These are phyloP conservation scores for Macropus fuliginosus DNA, from an alignment of 2,797 vertebrate species.

Conservation along the genomic window DNA sequence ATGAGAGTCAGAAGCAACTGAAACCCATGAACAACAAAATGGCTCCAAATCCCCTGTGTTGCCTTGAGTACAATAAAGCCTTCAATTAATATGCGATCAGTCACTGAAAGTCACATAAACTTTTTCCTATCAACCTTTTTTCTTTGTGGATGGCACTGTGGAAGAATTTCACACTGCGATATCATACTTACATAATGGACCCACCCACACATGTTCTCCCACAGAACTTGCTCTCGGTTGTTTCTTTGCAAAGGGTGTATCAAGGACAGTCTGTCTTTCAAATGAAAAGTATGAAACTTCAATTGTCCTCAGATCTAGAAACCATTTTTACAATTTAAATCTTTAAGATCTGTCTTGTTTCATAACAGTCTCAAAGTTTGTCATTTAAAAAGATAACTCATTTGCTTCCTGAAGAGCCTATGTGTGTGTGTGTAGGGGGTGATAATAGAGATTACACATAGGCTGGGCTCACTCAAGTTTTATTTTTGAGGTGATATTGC, in stretches of 20 bases:
- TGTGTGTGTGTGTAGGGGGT: background rate
- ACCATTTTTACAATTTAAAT: conserved; percentile 33
- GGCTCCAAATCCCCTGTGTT: background rate
- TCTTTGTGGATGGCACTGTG: background rate
- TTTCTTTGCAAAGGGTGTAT: conserved; percentile 56
- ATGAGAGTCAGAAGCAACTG: background rate
- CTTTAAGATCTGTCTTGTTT: conserved; percentile 58
- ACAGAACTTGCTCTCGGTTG: background rate
- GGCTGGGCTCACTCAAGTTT: conserved; percentile 18
- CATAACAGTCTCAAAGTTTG: conserved; percentile 56
- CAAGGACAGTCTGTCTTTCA: conserved; percentile 48
- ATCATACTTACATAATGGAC: background rate
- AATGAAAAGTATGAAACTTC: conserved; percentile 25
- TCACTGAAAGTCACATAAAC: background rate
- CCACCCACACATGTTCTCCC: conserved; percentile 9
- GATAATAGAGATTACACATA: conserved; percentile 58
- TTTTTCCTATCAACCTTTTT: background rate
- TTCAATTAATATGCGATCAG: background rate
- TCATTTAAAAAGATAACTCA: conserved; percentile 58
- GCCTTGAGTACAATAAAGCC: background rate
- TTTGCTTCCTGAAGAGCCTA: conserved; percentile 48
- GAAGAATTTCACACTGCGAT: background rate
- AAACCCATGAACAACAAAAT: background rate
- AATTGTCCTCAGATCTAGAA: conserved; percentile 35
- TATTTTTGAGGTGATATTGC: conserved; percentile 3